Conservation (phyloP, 2,797 vertebrate genomes). For the Gallinago nigripennis region DNA sequence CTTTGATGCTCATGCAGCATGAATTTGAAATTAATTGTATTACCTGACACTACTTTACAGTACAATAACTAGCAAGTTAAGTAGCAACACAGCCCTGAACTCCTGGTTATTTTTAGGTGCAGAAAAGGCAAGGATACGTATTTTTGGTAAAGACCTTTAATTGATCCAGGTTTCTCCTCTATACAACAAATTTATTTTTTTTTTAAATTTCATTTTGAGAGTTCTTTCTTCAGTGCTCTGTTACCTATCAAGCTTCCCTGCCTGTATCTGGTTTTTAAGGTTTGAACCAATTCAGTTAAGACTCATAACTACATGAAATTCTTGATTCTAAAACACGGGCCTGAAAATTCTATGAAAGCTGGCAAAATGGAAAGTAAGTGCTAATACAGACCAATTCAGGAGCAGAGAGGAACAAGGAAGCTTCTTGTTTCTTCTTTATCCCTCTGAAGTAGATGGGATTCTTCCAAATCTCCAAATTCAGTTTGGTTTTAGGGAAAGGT, state of each 20-base stretch:
- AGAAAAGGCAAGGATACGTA: neutral
- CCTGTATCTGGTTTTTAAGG: neutral
- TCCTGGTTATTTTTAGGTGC: neutral
- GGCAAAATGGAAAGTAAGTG: neutral
- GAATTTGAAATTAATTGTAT: neutral
- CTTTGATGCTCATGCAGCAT: neutral
- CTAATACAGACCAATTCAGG: neutral
- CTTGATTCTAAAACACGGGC: neutral
- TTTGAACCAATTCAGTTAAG: neutral
- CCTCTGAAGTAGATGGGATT: neutral
- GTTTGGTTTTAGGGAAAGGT: neutral
- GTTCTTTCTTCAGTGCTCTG: neutral
- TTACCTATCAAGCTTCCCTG: neutral
- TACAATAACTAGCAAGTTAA: neutral
- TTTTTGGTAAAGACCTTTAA: neutral
- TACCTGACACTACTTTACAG: neutral
- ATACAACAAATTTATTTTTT: neutral
- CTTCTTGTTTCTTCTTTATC: neutral
- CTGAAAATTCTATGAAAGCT: neutral
- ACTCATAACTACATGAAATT: neutral
- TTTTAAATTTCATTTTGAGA: neutral
- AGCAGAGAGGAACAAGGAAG: neutral
- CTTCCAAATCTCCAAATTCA: neutral
- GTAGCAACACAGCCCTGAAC: neutral
- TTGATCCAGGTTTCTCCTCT: neutral